Evolutionary conservation across 1,140 invertebrate genomes (phyloP).

Genomic region (Panagrolaimus sp.): DNA sequence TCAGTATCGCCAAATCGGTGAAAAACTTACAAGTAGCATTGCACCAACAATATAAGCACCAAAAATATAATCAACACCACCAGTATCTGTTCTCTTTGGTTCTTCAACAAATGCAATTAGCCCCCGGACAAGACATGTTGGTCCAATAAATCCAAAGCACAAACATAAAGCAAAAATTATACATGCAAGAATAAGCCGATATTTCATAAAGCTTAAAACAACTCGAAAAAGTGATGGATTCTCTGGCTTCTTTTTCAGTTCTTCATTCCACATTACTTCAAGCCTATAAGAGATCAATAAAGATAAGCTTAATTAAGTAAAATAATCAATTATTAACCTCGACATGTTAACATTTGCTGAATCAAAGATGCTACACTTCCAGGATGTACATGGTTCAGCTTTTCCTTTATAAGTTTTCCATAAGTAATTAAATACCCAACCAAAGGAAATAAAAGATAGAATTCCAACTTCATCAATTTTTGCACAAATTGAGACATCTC

Average conservation of each 20-base stretch:
- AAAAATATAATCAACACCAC: conserved; percentile 37
- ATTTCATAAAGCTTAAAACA: conserved; percentile 65
- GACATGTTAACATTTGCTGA: conserved; percentile 45
- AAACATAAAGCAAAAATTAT: conserved; percentile 64
- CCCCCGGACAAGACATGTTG: conserved; percentile 60
- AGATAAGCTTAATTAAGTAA: neutral
- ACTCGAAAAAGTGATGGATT: conserved; percentile 61
- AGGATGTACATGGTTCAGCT: conserved; percentile 16
- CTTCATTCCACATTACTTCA: conserved; percentile 60
- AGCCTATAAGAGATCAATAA: conserved; percentile 35
- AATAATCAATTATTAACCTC: conserved; percentile 23
- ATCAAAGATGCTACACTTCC: conserved; percentile 46
- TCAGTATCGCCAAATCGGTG: neutral
- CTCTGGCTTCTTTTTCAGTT: conserved; percentile 56
- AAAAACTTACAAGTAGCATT: conserved; percentile 44
- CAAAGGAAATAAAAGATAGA: conserved; percentile 44
- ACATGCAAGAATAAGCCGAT: conserved; percentile 63
- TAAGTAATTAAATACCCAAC: conserved; percentile 42
- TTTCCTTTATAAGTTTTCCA: conserved; percentile 35
- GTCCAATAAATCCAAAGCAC: conserved; percentile 66
- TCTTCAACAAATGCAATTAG: conserved; percentile 51
- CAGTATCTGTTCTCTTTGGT: conserved; percentile 25
- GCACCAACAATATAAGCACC: conserved; percentile 47
- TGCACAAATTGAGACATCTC: conserved; percentile 26
- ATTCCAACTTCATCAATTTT: conserved; percentile 37